phyloP scores from a whole-genome alignment of 2,113 vertebrate genomes.

The Cnemophilus loriae region DNA sequence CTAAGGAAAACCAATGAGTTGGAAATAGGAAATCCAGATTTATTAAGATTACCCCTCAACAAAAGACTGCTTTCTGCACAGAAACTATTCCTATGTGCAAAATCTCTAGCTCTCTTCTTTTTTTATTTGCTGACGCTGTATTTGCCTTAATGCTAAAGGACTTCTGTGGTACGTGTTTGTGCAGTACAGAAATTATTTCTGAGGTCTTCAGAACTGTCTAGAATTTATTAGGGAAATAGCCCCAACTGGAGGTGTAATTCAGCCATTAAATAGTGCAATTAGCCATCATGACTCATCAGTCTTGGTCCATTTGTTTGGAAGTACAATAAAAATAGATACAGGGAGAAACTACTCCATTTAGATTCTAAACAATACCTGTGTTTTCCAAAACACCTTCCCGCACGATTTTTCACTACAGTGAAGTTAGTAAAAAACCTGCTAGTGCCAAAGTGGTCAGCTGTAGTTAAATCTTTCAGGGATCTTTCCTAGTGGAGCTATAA shows the following conservation, averaged over 20 bases:
- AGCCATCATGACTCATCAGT: background rate
- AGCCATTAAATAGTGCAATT: background rate
- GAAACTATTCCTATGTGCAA: background rate
- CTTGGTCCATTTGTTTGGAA: background rate
- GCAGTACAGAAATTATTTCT: background rate
- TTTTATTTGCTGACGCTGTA: background rate
- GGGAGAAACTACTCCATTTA: background rate
- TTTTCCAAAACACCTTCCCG: background rate
- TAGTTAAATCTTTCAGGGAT: background rate
- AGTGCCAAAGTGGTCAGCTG: background rate
- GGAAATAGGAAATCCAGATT: background rate
- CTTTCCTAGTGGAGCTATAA: background rate
- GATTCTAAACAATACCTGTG: background rate
- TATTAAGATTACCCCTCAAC: background rate
- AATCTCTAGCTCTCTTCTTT: background rate
- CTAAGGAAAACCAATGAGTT: background rate
- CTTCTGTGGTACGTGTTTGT: rapidly evolving
- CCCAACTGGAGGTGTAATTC: background rate
- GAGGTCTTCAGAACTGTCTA: background rate
- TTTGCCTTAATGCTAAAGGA: background rate
- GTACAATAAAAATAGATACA: background rate
- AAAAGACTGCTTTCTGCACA: background rate
- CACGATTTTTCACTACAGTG: background rate
- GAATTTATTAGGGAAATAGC: background rate
- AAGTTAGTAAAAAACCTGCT: background rate